Base-by-base conservation (phyloP, 1,140 invertebrate genomes). In the Agrypnia vestita region DNA sequence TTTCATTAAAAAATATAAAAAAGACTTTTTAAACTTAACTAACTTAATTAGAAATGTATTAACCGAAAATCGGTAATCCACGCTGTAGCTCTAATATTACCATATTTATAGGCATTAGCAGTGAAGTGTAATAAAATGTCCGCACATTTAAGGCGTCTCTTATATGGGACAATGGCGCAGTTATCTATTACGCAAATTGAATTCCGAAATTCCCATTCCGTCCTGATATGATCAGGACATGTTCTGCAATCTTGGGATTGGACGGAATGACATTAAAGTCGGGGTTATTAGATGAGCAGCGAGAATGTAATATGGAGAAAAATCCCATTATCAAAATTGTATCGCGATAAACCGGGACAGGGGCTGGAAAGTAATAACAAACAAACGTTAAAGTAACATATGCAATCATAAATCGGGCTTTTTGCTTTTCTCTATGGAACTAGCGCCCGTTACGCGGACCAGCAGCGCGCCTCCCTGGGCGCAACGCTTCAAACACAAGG, bases 341-440 rank as follows among this genome's bases (percentile, higher is more conserved):
- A 73, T 73, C 49, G 19, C 51, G 55, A 49, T 59, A 46, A 15
- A 17, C 17, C 47, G 17, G 19, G 49, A 21, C 25, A 75, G 55
- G 25, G 12, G 25, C 9, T 53, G 25, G 71, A 64, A 78, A 78
- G 76, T 71, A 78, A 78, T 78, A 78, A 78, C 35, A 79, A 72
- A 73, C 77, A 73, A 53, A 67, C 76, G 74, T 76, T 78, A 78
- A 78, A 67, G 76, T 49, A 78, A 69, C 76, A 78, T 76, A 75
- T 62, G 80, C 69, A 76, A 80, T 81, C 75, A 61, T 81, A 81
- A 81, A 77, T 81, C 64, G 75, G 71, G 44, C 46, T 78, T 78
- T 81, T 78, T 35, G 35, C 43, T 47, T 71, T 71, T 55, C 67
- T 17, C 75, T 49, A 47, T 17, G 67, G 76, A 76, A 76, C 78